phyloP scores from a whole-genome alignment of 2,113 vertebrate species.

The Etheostoma cragini region DNA sequence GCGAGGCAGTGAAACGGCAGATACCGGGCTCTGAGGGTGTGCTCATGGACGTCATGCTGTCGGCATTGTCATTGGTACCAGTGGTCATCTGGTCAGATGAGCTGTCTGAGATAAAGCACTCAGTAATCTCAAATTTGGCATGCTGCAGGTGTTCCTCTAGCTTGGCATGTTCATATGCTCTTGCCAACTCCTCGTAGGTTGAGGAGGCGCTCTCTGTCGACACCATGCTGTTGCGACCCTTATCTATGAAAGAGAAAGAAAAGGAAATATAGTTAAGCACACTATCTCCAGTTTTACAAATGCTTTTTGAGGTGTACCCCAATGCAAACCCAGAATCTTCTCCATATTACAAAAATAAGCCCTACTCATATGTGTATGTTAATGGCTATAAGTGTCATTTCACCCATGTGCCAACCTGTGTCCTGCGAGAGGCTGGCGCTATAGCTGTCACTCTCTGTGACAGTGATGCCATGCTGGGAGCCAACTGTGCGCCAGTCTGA shows the following conservation, averaged over 20 bases:
- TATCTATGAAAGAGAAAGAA: constrained; percentile 81
- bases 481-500: constrained; percentile 98
- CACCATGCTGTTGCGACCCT: constrained; percentile 99
- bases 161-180: constrained; percentile 96
- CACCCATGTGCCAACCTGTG: constrained; percentile 86
- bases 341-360: constrained; percentile 4
- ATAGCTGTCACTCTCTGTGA: constrained; percentile 99
- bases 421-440: constrained; percentile 98
- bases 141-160: constrained; percentile 96
- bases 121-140: constrained; percentile 97
- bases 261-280: neutral
- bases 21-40: constrained; percentile 98
- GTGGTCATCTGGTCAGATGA: constrained; percentile 98
- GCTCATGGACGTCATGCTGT: constrained; percentile 98
- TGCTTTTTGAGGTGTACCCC: neutral
- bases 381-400: constrained; percentile 50
- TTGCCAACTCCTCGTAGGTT: constrained; percentile 95
- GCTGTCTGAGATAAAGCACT: constrained; percentile 97
- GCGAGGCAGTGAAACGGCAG: constrained; percentile 97
- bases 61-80: constrained; percentile 93
- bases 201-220: constrained; percentile 96
- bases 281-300: neutral
- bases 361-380: constrained; percentile 21
- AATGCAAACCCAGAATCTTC: neutral
- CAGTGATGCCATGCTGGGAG: constrained; percentile 97